These are phyloP conservation scores for Chiloscyllium punctatum DNA, from an alignment of 2,797 vertebrate species.

Conservation along the genomic window DNA sequence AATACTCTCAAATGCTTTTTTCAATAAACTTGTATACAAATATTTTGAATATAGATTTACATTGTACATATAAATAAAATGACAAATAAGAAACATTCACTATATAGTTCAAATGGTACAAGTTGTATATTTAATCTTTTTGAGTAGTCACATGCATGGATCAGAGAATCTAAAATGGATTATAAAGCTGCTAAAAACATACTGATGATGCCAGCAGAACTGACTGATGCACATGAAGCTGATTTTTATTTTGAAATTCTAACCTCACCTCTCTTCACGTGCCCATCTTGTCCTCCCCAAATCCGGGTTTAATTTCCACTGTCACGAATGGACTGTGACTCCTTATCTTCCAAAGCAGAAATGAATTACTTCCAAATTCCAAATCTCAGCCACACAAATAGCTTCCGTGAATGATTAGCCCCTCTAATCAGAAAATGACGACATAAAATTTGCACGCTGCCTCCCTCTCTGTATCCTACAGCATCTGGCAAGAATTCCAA, in stretches of 20 bases:
- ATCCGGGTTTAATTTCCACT: neutral
- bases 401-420: conserved; percentile 25
- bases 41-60: neutral
- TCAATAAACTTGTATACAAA: neutral
- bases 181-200: neutral
- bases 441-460: neutral
- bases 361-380: conserved; percentile 32
- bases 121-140: neutral
- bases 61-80: neutral
- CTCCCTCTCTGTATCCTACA: neutral
- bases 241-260: neutral
- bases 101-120: neutral
- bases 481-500: neutral
- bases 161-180: conserved; percentile 18
- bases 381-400: conserved; percentile 17
- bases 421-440: conserved; percentile 9
- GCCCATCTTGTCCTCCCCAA: neutral
- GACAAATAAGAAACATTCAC: neutral
- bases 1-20: neutral
- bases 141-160: neutral
- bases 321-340: neutral
- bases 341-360: conserved; percentile 27
- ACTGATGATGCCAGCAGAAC: neutral
- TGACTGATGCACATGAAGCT: neutral
- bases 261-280: neutral